Evolutionary conservation across 2,797 vertebrate species (phyloP).

Genomic region (Geotrypetes seraphini): DNA sequence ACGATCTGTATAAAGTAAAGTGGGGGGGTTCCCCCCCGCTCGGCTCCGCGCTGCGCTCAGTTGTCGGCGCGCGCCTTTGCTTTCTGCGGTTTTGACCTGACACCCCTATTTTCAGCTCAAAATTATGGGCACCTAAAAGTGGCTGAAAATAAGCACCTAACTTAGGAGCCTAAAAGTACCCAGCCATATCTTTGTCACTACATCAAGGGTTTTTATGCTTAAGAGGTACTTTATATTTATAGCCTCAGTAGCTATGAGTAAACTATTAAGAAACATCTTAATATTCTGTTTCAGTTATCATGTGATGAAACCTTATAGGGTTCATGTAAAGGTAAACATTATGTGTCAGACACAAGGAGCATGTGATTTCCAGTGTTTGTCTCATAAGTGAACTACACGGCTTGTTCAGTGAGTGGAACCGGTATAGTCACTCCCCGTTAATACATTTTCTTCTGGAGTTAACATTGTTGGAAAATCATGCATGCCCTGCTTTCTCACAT

Average conservation of each 20-base stretch:
- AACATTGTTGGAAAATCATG: constrained; percentile 29
- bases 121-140: too few relatives aligned
- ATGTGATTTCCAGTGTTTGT: constrained; percentile 39
- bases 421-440: constrained; percentile 32
- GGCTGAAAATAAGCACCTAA: too few relatives aligned
- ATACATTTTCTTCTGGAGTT: constrained; percentile 45
- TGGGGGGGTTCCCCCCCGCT: too few relatives aligned
- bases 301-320: constrained; percentile 37
- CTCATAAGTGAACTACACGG: too few relatives aligned
- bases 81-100: too few relatives aligned
- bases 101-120: too few relatives aligned
- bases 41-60: too few relatives aligned
- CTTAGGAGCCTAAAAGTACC: too few relatives aligned
- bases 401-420: constrained; percentile 34
- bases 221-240: constrained; percentile 33
- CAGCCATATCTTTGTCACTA: too few relatives aligned
- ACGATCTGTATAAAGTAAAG: too few relatives aligned
- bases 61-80: too few relatives aligned
- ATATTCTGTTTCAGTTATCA: constrained; percentile 54
- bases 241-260: constrained; percentile 12
- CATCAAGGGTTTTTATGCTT: too few relatives aligned
- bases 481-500: constrained; percentile 50
- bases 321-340: constrained; percentile 40
- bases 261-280: constrained; percentile 34
- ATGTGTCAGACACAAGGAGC: constrained; percentile 33